A percentile compares a stretch with the other conserved stretches of the same genome.
Evolutionary conservation across 2,113 vertebrate species (phyloP).

Genomic region (Actinemys pallida): DNA sequence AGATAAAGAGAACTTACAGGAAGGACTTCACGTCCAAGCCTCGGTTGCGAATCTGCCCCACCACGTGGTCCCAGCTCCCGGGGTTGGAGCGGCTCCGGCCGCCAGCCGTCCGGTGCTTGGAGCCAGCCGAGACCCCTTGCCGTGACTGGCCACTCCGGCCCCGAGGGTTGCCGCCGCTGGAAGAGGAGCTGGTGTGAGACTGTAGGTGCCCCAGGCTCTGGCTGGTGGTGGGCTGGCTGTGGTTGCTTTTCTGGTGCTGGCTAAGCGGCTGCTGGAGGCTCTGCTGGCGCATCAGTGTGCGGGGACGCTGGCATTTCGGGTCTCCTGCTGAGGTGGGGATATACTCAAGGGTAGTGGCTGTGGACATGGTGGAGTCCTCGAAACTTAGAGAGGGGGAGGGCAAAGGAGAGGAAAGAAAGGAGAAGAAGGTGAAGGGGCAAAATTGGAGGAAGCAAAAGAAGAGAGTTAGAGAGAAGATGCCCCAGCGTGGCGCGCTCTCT

Average conservation of each 20-base stretch:
- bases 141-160: constrained; percentile 78
- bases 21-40: constrained; percentile 99
- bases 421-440: constrained; percentile 83
- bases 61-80: constrained; percentile 98
- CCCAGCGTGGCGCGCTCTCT: constrained; percentile 78
- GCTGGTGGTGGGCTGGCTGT: constrained; percentile 93
- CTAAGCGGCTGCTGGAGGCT: constrained; percentile 96
- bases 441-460: constrained; percentile 84
- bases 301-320: constrained; percentile 88
- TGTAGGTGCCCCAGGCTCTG: constrained; percentile 97
- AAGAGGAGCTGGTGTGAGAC: constrained; percentile 77
- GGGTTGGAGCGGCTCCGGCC: constrained; percentile 88
- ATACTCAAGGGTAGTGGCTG: constrained; percentile 94
- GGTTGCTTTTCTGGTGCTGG: constrained; percentile 86
- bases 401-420: constrained; percentile 81
- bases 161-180: constrained; percentile 80
- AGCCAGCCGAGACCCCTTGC: constrained; percentile 83
- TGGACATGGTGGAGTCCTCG: constrained; percentile 92
- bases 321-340: constrained; percentile 90
- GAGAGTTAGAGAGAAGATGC: constrained; percentile 89
- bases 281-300: constrained; percentile 95
- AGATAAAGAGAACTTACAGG: constrained; percentile 88
- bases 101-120: constrained; percentile 86
- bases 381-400: constrained; percentile 87
- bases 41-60: constrained; percentile 96